Base-by-base conservation (phyloP, 2,113 vertebrate genomes). In the Chloropsis cyanopogon region DNA sequence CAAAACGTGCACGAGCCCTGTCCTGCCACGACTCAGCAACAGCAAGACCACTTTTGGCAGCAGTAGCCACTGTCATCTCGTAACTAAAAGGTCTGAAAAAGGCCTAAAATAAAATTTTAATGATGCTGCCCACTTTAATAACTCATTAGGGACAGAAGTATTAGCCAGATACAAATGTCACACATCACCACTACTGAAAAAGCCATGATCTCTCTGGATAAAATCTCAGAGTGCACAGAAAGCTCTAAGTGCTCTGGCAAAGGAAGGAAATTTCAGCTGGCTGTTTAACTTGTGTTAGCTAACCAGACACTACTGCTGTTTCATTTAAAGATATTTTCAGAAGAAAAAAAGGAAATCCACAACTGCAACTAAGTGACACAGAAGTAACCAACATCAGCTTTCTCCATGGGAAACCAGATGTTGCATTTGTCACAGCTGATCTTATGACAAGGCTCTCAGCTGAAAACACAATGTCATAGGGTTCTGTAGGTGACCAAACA, bases 401-500 rank as follows among this genome's bases (percentile, higher is more conserved):
- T 63, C 69, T 59, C 47, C 17, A 0, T 23, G 31, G 31, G 31
- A 75, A 86, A 39, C 4, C 8, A 69, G 25, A 14, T 22, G 29
- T 11, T 37, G 2, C 39, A 37, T 83, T 46, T 73, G 64, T 81
- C 89, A 78, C 44, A 78, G 69, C 47, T 70, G 9, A 75, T 31
- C 53, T 76, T 53, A 29, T 1, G 6, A 50, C 60, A 83, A 90
- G 29, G 16, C 37, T 68, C 37, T 56, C 84, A 69, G 69, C 54
- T 57, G 69, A 81, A 90, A 90, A 56, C 24, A 46, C 1, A 1
- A n/a, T 81, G 29, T 63, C 64, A 26, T 1, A 2, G 35, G 29
- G 16, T 88, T 93, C 80, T 17, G 60, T 14, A 81, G 79, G 72
- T 88, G 77, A 86, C 44, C 56, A 92, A 88, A 81, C 31, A 66